Evolutionary conservation across 2,888 invertebrate genomes (phyloP).

Genomic region (Bruchidius siliquastri): DNA sequence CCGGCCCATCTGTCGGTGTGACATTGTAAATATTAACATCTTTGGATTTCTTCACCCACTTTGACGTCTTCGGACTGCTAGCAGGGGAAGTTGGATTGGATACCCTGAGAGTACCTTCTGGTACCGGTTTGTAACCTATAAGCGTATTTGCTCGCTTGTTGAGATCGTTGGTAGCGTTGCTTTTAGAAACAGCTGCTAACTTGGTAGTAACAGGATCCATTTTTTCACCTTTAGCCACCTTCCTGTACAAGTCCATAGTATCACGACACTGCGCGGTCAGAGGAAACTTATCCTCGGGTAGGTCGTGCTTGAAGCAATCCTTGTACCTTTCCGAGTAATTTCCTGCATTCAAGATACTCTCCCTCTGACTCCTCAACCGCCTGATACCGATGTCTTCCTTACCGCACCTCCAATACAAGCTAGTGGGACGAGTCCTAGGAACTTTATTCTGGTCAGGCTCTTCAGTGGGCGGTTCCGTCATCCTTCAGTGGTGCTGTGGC

Average conservation of each 20-base stretch:
- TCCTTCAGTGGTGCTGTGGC: conserved; percentile 31
- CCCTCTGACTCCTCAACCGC: conserved; percentile 37
- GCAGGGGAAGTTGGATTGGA: conserved; percentile 26
- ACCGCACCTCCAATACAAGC: neutral
- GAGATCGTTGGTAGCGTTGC: conserved; percentile 43
- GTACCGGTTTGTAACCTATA: conserved; percentile 52
- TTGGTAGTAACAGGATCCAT: conserved; percentile 26
- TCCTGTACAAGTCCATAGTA: conserved; percentile 26
- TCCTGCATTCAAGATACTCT: conserved; percentile 40
- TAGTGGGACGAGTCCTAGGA: conserved; percentile 22
- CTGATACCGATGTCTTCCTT: conserved; percentile 30
- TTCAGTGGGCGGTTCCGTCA: conserved; percentile 21
- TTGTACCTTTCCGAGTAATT: conserved; percentile 45
- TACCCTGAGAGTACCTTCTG: conserved; percentile 46
- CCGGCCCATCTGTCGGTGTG: conserved; percentile 16
- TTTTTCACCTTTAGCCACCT: conserved; percentile 29
- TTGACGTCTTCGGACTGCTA: conserved; percentile 24
- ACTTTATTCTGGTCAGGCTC: conserved; percentile 3
- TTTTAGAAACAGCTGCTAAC: conserved; percentile 27
- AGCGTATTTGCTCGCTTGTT: conserved; percentile 48
- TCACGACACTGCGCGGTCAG: conserved; percentile 32
- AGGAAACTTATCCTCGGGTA: conserved; percentile 27
- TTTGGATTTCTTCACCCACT: conserved; percentile 32
- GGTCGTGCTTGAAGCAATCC: conserved; percentile 35
- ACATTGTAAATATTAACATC: conserved; percentile 38